phyloP scores from a whole-genome alignment of 2,888 invertebrate genomes.

The Ectemnius cavifrons region DNA sequence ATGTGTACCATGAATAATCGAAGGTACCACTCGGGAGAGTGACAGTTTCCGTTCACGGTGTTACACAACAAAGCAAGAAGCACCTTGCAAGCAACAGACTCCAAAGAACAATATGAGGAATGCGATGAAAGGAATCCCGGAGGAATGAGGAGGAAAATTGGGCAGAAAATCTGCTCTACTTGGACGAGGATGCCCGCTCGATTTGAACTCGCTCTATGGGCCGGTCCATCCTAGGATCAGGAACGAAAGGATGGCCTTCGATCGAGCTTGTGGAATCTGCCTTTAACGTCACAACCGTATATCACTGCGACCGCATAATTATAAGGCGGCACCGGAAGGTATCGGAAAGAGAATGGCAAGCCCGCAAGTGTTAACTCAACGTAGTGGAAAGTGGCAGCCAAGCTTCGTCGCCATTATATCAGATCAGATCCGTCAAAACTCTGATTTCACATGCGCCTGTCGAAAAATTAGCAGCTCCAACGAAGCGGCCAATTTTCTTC shows the following conservation, averaged over 20 bases:
- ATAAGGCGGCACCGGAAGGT: conserved; percentile 2
- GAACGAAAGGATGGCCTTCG: not conserved
- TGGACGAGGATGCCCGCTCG: conserved; percentile 37
- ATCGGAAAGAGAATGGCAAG: conserved; percentile 12
- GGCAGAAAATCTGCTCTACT: conserved; percentile 11
- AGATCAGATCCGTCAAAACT: conserved; percentile 63
- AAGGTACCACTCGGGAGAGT: conserved; percentile 16
- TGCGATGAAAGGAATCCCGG: not conserved
- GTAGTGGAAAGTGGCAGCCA: conserved; percentile 45
- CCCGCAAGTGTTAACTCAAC: conserved; percentile 27
- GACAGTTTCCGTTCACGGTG: conserved; percentile 35
- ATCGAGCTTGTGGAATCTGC: not conserved
- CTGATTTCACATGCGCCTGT: conserved; percentile 56
- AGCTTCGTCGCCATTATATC: conserved; percentile 62
- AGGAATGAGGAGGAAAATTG: not conserved
- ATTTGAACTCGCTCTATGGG: conserved; percentile 45
- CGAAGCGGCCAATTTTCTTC: conserved; percentile 36
- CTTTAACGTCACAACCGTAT: not conserved
- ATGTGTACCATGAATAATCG: conserved; percentile 14
- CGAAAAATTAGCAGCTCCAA: conserved; percentile 13
- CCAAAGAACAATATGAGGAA: not conserved
- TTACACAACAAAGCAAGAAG: conserved; percentile 23
- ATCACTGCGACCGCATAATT: conserved; percentile 28
- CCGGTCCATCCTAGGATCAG: conserved; percentile 29
- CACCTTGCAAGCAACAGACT: not conserved